These are phyloP conservation scores for Tetragnatha montana DNA, from an alignment of 2,888 invertebrate genomes.

Conservation along the genomic window DNA sequence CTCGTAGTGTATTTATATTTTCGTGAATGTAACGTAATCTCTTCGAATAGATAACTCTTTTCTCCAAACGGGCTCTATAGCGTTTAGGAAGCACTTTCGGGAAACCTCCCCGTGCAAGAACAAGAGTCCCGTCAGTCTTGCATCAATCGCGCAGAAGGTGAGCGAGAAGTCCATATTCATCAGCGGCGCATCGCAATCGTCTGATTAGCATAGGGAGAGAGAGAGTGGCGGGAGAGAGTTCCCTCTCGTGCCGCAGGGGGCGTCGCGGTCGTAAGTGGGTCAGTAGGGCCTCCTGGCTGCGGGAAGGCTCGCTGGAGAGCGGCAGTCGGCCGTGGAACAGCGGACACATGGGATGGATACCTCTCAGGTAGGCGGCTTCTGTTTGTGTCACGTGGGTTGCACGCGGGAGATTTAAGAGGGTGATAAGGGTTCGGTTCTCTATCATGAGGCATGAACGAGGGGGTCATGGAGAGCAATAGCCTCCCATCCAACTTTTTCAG, in stretches of 20 bases:
- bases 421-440: too few relatives aligned
- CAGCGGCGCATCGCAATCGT: slow-evolving; percentile 40
- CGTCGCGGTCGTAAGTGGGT: slow-evolving; percentile 68
- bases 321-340: slow-evolving; percentile 52
- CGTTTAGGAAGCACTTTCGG: background rate
- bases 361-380: slow-evolving; percentile 43
- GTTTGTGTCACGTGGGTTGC: slow-evolving; percentile 13
- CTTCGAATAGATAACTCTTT: too few relatives aligned
- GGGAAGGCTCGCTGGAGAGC: slow-evolving; percentile 35
- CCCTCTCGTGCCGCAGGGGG: slow-evolving; percentile 66
- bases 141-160: background rate
- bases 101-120: background rate
- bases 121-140: background rate
- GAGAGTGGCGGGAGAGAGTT: slow-evolving; percentile 42
- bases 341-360: slow-evolving; percentile 58
- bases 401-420: too few relatives aligned
- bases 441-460: too few relatives aligned
- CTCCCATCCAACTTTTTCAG: too few relatives aligned
- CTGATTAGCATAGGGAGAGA: slow-evolving; percentile 29
- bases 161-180: slow-evolving; percentile 31
- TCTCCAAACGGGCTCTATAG: too few relatives aligned
- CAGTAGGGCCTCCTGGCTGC: slow-evolving; percentile 58
- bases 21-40: too few relatives aligned
- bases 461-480: too few relatives aligned
- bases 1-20: too few relatives aligned